Conservation (phyloP, 2,113 vertebrate species). For the Cebus imitator region DNA sequence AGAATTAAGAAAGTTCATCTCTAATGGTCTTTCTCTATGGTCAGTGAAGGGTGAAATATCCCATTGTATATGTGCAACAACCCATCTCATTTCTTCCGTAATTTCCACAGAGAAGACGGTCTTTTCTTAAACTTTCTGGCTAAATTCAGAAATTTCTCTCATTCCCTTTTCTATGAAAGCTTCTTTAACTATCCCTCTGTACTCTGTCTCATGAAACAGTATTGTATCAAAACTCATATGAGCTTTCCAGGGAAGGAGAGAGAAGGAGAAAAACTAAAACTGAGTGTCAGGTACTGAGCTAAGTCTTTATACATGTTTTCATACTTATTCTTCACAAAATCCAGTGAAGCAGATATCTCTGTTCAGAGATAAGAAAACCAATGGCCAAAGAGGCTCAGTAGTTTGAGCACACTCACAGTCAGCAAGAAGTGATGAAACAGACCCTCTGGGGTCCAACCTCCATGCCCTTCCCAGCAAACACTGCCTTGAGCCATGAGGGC, state of each 20-base stretch:
- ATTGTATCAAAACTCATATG: not conserved
- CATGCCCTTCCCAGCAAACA: not conserved
- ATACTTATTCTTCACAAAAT: not conserved
- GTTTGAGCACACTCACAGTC: not conserved
- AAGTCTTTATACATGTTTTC: not conserved
- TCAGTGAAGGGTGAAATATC: not conserved
- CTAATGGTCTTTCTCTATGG: not conserved
- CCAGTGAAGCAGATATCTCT: not conserved
- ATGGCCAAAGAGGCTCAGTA: not conserved
- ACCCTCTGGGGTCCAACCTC: too few species aligned
- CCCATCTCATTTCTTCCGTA: not conserved
- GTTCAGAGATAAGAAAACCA: not conserved
- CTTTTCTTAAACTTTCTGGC: not conserved
- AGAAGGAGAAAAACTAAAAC: not conserved
- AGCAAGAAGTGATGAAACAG: not conserved
- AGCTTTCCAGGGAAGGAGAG: not conserved
- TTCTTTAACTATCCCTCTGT: not conserved
- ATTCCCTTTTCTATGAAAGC: not conserved
- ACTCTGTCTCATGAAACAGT: not conserved
- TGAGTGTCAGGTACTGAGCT: not conserved
- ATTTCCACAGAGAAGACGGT: not conserved
- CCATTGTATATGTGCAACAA: not conserved
- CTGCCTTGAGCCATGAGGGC: not conserved
- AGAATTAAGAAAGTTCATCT: not conserved
- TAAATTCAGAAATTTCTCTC: not conserved